Conservation (phyloP, 2,113 vertebrate species). For the Theristicus caerulescens region DNA sequence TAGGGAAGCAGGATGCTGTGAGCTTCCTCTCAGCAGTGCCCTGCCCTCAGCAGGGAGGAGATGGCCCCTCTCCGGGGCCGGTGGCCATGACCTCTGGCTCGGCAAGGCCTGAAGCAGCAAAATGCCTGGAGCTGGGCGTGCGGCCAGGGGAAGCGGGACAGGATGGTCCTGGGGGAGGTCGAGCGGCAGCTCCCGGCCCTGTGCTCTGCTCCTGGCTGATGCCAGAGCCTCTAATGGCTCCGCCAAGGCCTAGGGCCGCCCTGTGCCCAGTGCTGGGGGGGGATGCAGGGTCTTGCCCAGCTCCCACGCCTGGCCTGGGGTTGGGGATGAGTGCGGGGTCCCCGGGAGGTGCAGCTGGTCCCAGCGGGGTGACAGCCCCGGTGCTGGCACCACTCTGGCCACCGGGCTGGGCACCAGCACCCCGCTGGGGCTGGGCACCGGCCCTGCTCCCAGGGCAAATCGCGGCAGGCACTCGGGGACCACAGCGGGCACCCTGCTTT, state of each 20-base stretch:
- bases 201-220: background rate
- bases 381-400: too few species aligned
- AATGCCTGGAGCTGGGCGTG: accelerated
- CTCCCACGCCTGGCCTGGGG: accelerated
- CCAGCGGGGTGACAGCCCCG: background rate
- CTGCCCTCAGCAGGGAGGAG: background rate
- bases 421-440: background rate
- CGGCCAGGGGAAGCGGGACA: accelerated
- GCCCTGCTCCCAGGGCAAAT: accelerated
- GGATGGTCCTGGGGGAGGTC: background rate
- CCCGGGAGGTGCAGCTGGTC: background rate
- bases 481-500: accelerated
- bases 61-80: background rate
- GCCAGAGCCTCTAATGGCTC: background rate
- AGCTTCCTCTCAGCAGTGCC: background rate
- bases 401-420: too few species aligned
- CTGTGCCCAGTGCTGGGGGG: background rate
- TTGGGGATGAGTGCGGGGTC: accelerated
- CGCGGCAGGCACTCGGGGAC: too few species aligned
- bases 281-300: too few species aligned
- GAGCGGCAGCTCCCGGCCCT: accelerated
- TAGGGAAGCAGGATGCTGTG: background rate
- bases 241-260: background rate
- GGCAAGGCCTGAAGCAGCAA: background rate
- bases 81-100: background rate